Evolutionary conservation across 23 tunicate species (phyloP).

Genomic region (Ciona savignyi): DNA sequence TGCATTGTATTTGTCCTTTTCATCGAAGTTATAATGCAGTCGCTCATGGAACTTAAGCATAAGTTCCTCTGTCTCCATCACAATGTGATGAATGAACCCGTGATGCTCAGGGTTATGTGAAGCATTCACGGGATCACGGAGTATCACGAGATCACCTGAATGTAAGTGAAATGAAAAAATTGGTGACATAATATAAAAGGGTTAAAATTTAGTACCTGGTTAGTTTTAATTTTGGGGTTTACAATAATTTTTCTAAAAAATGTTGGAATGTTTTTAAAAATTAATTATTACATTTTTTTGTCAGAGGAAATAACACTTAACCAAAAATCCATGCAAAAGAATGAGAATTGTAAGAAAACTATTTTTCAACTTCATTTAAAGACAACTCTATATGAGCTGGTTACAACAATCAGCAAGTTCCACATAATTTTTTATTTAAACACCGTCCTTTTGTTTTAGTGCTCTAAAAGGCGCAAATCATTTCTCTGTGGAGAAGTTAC

Average conservation of each 20-base stretch:
- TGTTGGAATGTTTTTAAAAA: not conserved
- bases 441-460: not conserved
- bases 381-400: too few species aligned
- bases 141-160: conserved; percentile 32
- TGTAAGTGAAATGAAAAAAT: not conserved
- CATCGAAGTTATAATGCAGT: conserved; percentile 45
- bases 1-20: conserved; percentile 38
- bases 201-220: too few species aligned
- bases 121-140: not conserved
- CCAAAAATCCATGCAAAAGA: too few species aligned
- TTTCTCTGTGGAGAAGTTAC: too few species aligned
- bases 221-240: too few species aligned
- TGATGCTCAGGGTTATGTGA: conserved; percentile 20
- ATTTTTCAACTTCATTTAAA: too few species aligned
- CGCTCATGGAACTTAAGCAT: conserved; percentile 54
- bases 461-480: too few species aligned
- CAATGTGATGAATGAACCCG: conserved; percentile 75
- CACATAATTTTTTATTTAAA: not conserved
- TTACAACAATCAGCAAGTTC: not conserved
- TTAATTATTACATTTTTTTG: too few species aligned
- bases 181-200: too few species aligned
- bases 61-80: conserved; percentile 57
- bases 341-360: too few species aligned
- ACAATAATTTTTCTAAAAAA: not conserved
- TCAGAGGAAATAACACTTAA: too few species aligned